phyloP scores from a whole-genome alignment of 2,113 vertebrate species.

The Callithrix jacchus region DNA sequence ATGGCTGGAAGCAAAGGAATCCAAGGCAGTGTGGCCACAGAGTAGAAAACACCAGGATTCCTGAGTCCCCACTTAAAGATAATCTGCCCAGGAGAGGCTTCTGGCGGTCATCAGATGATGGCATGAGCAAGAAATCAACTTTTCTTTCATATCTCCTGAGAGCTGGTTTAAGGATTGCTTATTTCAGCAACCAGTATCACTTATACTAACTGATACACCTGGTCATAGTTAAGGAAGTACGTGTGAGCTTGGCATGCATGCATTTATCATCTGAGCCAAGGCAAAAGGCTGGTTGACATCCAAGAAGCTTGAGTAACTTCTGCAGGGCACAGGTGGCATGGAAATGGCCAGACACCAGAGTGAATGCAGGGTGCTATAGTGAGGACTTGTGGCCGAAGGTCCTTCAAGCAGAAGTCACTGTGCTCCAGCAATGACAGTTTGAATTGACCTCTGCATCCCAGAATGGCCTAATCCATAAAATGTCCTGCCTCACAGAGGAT shows the following conservation, averaged over 20 bases:
- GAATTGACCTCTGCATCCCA: neutral
- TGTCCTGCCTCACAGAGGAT: neutral
- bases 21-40: too few species aligned
- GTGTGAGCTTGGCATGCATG: neutral
- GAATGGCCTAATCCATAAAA: neutral
- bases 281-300: neutral
- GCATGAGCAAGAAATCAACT: neutral
- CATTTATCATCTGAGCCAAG: too few species aligned
- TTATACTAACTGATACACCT: neutral
- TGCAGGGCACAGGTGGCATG: neutral
- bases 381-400: neutral
- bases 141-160: neutral
- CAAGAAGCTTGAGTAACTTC: neutral
- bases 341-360: neutral
- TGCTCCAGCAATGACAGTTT: neutral
- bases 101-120: neutral
- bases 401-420: neutral
- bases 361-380: accelerated
- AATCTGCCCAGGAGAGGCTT: neutral
- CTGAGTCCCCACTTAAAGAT: neutral
- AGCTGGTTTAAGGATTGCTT: neutral
- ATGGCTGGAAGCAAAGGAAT: neutral
- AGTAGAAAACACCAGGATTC: neutral
- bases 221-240: neutral
- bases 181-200: neutral